These are phyloP conservation scores for Drosophila limbata DNA, from an alignment of 2,888 invertebrate species.

Conservation along the genomic window DNA sequence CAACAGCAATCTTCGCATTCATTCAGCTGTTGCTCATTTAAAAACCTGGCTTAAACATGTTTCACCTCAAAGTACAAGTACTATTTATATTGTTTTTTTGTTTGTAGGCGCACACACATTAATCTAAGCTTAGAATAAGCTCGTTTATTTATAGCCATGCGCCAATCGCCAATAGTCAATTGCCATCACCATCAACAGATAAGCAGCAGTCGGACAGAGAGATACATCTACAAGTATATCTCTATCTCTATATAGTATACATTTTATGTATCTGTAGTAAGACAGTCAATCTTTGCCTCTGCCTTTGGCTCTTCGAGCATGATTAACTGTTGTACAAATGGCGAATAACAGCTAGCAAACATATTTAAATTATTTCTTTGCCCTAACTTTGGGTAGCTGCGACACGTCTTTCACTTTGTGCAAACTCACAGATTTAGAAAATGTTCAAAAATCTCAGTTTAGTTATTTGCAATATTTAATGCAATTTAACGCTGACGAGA, in stretches of 20 bases:
- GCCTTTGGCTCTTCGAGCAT: conserved; percentile 26
- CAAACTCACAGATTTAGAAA: background rate
- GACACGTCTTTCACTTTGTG: conserved; percentile 18
- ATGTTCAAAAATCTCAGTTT: background rate
- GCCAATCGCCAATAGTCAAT: conserved; percentile 56
- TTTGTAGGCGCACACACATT: conserved; percentile 59
- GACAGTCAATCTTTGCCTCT: conserved; percentile 25
- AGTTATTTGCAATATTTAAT: background rate
- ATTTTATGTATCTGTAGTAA: conserved; percentile 4
- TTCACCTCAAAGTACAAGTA: conserved; percentile 29
- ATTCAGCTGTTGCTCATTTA: conserved; percentile 29
- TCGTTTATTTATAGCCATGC: conserved; percentile 72
- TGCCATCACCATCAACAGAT: conserved; percentile 45
- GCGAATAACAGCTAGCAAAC: conserved; percentile 21
- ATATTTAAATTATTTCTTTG: conserved; percentile 22
- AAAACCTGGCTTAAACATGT: conserved; percentile 46
- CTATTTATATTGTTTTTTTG: conserved; percentile 21
- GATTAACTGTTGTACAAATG: conserved; percentile 59
- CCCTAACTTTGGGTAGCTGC: conserved; percentile 26
- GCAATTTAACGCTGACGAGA: too few relatives aligned
- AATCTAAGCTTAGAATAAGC: conserved; percentile 59
- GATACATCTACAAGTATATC: conserved; percentile 9
- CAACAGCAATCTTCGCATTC: conserved; percentile 53
- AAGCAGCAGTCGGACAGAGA: conserved; percentile 47
- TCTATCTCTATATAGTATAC: conserved; percentile 14